Evolutionary conservation across 2,797 vertebrate species (phyloP).

Genomic region (Threskiornis aethiopicus): DNA sequence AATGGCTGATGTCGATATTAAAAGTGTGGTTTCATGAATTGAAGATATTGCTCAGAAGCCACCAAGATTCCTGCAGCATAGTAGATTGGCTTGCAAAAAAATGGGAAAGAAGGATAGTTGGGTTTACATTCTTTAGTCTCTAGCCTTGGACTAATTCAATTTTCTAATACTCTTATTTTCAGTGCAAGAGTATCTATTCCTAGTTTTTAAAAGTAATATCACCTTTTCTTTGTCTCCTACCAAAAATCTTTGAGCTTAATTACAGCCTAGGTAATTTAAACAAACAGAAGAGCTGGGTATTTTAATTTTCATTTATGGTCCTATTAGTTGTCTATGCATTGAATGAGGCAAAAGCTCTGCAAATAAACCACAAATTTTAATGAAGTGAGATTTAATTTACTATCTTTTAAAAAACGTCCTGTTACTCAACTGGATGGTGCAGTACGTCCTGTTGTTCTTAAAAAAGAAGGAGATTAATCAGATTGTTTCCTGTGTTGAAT

Average conservation of each 20-base stretch:
- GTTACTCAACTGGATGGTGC: background rate
- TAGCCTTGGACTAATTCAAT: background rate
- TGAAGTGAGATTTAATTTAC: background rate
- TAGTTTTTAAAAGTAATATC: background rate
- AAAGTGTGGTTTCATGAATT: background rate
- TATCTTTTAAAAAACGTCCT: background rate
- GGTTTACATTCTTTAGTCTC: background rate
- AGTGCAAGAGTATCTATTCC: background rate
- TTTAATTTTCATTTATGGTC: background rate
- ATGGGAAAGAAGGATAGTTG: background rate
- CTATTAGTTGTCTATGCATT: background rate
- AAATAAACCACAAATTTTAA: background rate
- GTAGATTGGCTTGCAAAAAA: background rate
- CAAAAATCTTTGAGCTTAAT: background rate
- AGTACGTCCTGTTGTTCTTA: conserved; percentile 29
- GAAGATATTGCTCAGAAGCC: background rate
- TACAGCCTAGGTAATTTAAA: background rate
- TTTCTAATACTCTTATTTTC: background rate
- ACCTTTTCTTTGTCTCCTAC: background rate
- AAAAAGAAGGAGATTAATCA: conserved; percentile 59
- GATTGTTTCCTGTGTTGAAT: conserved; percentile 53
- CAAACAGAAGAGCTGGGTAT: background rate
- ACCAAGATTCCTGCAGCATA: background rate
- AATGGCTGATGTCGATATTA: background rate
- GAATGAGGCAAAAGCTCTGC: conserved; percentile 13